Base-by-base conservation (phyloP, 1,140 invertebrate species). In the Cyphomyrmex costatus region DNA sequence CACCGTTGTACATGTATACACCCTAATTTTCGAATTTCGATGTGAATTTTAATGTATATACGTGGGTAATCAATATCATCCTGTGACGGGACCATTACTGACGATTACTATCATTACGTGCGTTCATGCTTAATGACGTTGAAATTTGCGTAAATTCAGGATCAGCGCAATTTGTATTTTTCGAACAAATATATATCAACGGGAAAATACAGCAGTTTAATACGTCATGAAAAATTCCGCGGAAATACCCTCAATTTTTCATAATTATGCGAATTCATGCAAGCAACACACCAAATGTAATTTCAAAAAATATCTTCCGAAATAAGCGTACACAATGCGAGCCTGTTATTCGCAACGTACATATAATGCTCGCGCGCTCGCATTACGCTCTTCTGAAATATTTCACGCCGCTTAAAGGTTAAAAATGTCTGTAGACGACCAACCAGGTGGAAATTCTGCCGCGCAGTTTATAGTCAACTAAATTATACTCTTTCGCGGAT, bases 401-500 rank as follows among this genome's bases (percentile, higher is more conserved):
- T 83, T 74, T 83, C 79, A 83, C 36, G 53, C 66, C 66, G 79
- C 42, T 73, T 83, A 83, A 74, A 83, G 79, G 68, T 83, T 83
- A 83, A 83, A 83, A 83, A 74, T 83, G 79, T 73, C 68, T 56
- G 68, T 61, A 3, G 46, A 53, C 66, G 66, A 16, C 36, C 36
- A 83, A 53, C 68, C 79, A 24, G 27, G 79, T 27, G 79, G 53
- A 83, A 83, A 74, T 83, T 83, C 33, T 73, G 53, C 53, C 78
- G 65, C 79, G 68, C 79, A 36, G 79, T 74, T 83, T 83, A 83
- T 83, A 60, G 79, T 24, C 78, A 51, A 60, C 79, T 74, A 56
- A 83, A 83, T 83, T 83, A 74, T 83, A 74, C 79, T 83, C 79
- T 83, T 83, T 83, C 68, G 79, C 56, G 68, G 79, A 83, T 83